Conservation (phyloP, 2,888 invertebrate genomes). For the Opisthograptis luteolata region DNA sequence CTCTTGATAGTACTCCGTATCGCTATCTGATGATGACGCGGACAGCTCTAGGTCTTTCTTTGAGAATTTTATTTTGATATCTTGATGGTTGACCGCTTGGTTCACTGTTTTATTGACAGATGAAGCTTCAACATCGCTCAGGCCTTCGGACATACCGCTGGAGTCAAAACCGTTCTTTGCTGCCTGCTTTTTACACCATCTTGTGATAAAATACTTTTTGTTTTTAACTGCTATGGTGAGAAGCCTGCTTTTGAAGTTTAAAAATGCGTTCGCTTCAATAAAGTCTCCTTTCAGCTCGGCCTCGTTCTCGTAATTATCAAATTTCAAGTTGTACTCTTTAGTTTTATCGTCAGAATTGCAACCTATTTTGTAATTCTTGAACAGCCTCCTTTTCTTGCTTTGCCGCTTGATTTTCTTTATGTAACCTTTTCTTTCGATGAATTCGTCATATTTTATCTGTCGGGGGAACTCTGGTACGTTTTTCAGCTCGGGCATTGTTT, state of each 20-base stretch:
- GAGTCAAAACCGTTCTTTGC: constrained; percentile 36
- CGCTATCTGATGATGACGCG: constrained; percentile 65
- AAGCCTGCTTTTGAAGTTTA: constrained; percentile 52
- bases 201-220: constrained; percentile 43
- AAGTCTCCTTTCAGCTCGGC: constrained; percentile 47
- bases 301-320: constrained; percentile 49
- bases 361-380: constrained; percentile 46
- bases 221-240: constrained; percentile 47
- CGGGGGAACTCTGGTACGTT: constrained; percentile 74
- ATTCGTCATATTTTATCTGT: constrained; percentile 67
- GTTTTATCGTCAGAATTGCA: constrained; percentile 31
- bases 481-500: constrained; percentile 75
- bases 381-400: constrained; percentile 39
- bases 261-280: constrained; percentile 55
- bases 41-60: constrained; percentile 68
- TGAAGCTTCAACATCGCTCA: constrained; percentile 48
- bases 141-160: constrained; percentile 47
- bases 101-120: constrained; percentile 43
- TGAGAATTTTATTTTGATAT: constrained; percentile 49
- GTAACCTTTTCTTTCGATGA: constrained; percentile 57
- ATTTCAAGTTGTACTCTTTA: constrained; percentile 48
- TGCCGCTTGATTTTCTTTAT: constrained; percentile 56
- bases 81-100: constrained; percentile 39
- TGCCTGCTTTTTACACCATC: constrained; percentile 54
- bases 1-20: constrained; percentile 57